A percentile compares a stretch with the other conserved stretches of the same genome.
Conservation (phyloP, 2,797 vertebrate genomes). For the Spatula clypeata region DNA sequence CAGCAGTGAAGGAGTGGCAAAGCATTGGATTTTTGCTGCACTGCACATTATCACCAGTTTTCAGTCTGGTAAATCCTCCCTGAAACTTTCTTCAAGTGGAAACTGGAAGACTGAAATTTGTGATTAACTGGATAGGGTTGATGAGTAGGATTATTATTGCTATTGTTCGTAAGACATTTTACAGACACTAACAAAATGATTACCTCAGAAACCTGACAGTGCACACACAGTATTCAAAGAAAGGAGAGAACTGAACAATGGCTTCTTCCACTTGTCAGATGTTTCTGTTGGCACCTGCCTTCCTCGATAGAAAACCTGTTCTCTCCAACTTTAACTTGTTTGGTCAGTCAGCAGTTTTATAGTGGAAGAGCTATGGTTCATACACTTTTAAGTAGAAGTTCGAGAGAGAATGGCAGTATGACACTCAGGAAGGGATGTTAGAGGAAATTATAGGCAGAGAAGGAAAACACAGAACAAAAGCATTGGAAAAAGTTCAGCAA, state of each 20-base stretch:
- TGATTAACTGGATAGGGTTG: background rate
- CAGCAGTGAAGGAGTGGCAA: background rate
- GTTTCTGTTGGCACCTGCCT: background rate
- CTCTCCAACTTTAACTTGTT: background rate
- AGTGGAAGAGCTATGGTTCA: background rate
- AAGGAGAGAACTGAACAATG: background rate
- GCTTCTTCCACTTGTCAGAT: background rate
- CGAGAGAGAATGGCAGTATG: background rate
- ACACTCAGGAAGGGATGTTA: background rate
- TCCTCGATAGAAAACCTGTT: background rate
- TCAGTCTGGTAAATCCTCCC: background rate
- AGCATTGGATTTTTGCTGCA: background rate
- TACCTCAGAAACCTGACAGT: background rate
- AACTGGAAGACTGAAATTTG: background rate
- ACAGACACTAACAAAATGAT: background rate
- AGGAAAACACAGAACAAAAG: background rate
- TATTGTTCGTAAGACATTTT: background rate
- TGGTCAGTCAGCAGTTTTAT: background rate
- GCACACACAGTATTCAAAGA: rapidly evolving
- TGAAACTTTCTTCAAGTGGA: background rate
- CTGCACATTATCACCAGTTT: background rate
- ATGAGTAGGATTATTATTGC: background rate
- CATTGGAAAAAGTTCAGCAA: background rate
- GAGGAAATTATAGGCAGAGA: background rate
- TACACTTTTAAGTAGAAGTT: background rate